Percentiles rank a stretch among this genome's conserved stretches.
Evolutionary conservation across 2,113 vertebrate species (phyloP).

Genomic region (Ascaphus truei): DNA sequence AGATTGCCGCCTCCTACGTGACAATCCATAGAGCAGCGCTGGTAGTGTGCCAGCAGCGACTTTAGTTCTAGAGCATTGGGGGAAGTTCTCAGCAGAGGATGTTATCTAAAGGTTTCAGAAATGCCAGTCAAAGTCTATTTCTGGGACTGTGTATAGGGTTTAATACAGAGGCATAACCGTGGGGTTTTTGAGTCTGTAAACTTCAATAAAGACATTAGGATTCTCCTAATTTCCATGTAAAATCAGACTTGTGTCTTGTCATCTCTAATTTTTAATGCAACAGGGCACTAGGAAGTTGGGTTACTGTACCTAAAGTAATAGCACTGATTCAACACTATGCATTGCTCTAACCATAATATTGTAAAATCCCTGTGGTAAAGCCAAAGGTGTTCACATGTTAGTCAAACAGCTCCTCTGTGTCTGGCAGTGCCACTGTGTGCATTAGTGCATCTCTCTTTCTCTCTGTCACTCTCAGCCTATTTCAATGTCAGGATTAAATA

Average conservation of each 20-base stretch:
- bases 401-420: too few relatives aligned
- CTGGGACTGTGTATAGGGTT: neutral
- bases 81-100: conserved; percentile 37
- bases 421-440: too few relatives aligned
- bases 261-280: conserved; percentile 15
- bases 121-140: conserved; percentile 14
- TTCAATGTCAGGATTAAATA: too few relatives aligned
- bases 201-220: conserved; percentile 13
- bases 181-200: conserved; percentile 2
- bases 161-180: neutral
- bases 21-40: conserved; percentile 82
- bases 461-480: too few relatives aligned
- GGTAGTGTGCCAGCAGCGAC: conserved; percentile 70
- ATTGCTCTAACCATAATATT: too few relatives aligned
- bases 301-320: neutral
- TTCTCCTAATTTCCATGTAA: neutral
- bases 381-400: too few relatives aligned
- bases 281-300: conserved; percentile 9
- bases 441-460: too few relatives aligned
- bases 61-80: conserved; percentile 67
- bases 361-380: too few relatives aligned
- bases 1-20: conserved; percentile 66
- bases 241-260: conserved; percentile 6
- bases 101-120: conserved; percentile 14
- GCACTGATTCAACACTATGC: too few relatives aligned